These are phyloP conservation scores for Cryptocephalus moraei DNA, from an alignment of 2,888 invertebrate genomes.

Conservation along the genomic window DNA sequence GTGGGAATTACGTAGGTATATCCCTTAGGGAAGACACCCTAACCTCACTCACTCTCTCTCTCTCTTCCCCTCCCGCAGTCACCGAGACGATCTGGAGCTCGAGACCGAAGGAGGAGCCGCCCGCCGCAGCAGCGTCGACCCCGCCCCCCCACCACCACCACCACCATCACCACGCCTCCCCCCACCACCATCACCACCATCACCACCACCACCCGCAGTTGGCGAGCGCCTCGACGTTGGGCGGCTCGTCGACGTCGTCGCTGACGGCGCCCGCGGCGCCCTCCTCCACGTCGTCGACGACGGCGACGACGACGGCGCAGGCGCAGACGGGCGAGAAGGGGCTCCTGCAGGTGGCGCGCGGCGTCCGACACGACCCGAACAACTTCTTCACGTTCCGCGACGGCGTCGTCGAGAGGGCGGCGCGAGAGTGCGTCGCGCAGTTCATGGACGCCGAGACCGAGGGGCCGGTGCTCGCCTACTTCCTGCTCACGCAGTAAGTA, in stretches of 20 bases:
- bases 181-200: not conserved
- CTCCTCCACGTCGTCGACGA: too few relatives aligned
- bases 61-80: conserved; percentile 15
- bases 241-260: too few relatives aligned
- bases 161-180: conserved; percentile 4
- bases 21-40: too few relatives aligned
- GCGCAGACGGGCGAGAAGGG: conserved; percentile 8
- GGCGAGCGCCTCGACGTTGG: too few relatives aligned
- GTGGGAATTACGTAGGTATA: conserved; percentile 15
- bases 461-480: conserved; percentile 62
- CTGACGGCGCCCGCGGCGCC: too few relatives aligned
- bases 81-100: conserved; percentile 29
- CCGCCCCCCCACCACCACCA: not conserved
- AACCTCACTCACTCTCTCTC: too few relatives aligned
- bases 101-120: conserved; percentile 16
- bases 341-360: conserved; percentile 18
- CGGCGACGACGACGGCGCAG: not conserved
- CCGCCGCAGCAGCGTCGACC: not conserved
- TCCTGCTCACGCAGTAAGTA: conserved; percentile 73
- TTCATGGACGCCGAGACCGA: conserved; percentile 56
- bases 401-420: conserved; percentile 62
- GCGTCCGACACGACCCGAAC: conserved; percentile 45
- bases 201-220: conserved; percentile 20
- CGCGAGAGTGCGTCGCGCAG: conserved; percentile 57
- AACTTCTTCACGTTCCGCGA: conserved; percentile 65